Evolutionary conservation across 2,113 vertebrate species (phyloP).

Genomic region (Pelecanoides urinatrix): DNA sequence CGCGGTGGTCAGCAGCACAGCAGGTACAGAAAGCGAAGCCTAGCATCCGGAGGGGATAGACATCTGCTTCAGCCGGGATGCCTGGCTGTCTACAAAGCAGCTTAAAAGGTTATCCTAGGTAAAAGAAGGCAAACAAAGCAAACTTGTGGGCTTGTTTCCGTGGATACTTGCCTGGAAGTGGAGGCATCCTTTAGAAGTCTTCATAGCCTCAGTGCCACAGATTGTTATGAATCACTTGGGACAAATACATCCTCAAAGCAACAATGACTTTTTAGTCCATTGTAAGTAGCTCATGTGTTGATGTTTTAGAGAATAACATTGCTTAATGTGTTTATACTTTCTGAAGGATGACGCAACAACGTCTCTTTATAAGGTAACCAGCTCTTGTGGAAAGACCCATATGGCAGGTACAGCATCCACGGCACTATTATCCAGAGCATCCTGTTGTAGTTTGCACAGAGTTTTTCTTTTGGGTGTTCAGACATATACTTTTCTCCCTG

Average conservation of each 20-base stretch:
- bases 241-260: slow-evolving; percentile 68
- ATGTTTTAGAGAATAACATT: slow-evolving; percentile 65
- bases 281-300: slow-evolving; percentile 67
- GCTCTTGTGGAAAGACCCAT: slow-evolving; percentile 29
- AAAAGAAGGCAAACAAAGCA: slow-evolving; percentile 58
- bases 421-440: neutral
- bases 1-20: neutral
- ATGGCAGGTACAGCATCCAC: neutral
- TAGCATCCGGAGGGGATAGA: neutral
- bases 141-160: slow-evolving; percentile 61
- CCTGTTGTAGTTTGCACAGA: neutral
- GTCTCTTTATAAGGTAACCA: slow-evolving; percentile 22
- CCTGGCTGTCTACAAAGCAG: slow-evolving; percentile 7
- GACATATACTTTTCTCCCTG: neutral
- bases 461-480: neutral
- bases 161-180: slow-evolving; percentile 66
- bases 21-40: neutral
- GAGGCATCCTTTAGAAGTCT: slow-evolving; percentile 63
- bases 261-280: slow-evolving; percentile 66
- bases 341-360: slow-evolving; percentile 34
- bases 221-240: slow-evolving; percentile 67
- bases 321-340: slow-evolving; percentile 61
- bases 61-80: slow-evolving; percentile 1
- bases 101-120: slow-evolving; percentile 67
- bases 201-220: slow-evolving; percentile 45